A percentile compares a stretch with the other conserved stretches of the same genome.
phyloP scores from a whole-genome alignment of 1,140 invertebrate genomes.

The Aleiodes sp. region DNA sequence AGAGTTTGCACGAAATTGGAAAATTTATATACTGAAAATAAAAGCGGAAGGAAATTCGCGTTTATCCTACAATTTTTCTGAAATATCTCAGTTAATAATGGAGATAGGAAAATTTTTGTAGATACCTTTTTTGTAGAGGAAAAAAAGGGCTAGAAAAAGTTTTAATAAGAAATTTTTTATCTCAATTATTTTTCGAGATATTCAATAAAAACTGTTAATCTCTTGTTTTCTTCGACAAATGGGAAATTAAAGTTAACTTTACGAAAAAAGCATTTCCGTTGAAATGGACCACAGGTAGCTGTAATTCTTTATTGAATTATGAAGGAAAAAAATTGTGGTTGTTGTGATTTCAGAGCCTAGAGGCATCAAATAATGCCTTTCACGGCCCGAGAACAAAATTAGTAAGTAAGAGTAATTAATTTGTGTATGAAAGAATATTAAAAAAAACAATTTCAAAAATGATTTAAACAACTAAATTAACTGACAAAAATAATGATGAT shows the following conservation, averaged over 20 bases:
- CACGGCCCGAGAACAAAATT: slow-evolving; percentile 67
- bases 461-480: slow-evolving; percentile 9
- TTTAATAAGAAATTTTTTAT: no score
- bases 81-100: neutral
- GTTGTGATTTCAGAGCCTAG: slow-evolving; percentile 68
- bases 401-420: slow-evolving; percentile 65
- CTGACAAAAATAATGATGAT: neutral
- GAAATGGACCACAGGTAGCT: neutral
- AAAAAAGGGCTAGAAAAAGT: no score
- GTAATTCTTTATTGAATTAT: slow-evolving; percentile 44
- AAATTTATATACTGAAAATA: neutral
- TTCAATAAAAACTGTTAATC: no score
- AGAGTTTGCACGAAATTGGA: slow-evolving; percentile 3
- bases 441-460: slow-evolving; percentile 34
- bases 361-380: slow-evolving; percentile 69
- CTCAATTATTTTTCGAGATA: no score
- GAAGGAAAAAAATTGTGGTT: slow-evolving; percentile 56
- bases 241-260: no score
- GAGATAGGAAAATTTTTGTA: neutral
- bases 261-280: neutral
- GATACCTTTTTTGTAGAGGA: neutral
- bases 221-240: no score
- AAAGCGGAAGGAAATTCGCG: neutral
- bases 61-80: no score
- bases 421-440: slow-evolving; percentile 61